Base-by-base conservation (phyloP, 1,140 invertebrate species). In the Brachionus manjavacas region DNA sequence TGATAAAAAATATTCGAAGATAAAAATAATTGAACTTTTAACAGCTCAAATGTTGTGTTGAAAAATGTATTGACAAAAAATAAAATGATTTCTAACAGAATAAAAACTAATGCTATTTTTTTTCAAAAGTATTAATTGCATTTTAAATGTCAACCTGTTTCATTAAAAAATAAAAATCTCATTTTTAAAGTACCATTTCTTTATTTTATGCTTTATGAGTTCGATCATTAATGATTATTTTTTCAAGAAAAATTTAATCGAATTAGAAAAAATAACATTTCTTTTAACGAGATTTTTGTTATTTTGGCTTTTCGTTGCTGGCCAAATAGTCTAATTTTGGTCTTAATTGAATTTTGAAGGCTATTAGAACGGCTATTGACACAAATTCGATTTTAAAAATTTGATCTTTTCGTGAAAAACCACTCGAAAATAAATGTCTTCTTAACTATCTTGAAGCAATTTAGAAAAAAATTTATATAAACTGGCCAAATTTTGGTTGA, bases 71-170 rank as follows among this genome's bases (percentile, higher is more conserved):
- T 35, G 31, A 35, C 31, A 35, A 35, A 35, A 35, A 35, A 35
- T 35, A 35, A 35, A 35, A 60, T 60, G 52, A 60, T 60, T 60
- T 60, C 52, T 60, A 60, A 60, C 52, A 60, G 52, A 60, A 60
- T 20, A 52, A 52, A 52, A 52, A 14, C n/a, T 52, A 52, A 52
- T 52, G 46, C 46, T 52, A 14, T 52, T 52, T n/a, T 52, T 14
- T 14, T 14, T 35, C 31, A 70, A 70, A 72, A 39, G 68, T 72
- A 72, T 72, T 72, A 72, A 72, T 72, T 72, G 39, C 39, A 72
- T 72, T 72, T 72, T 76, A 76, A 49, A 76, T 76, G 72, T 76
- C 72, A 76, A 76, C 72, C 72, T 76, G 72, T 76, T 76, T 76
- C 72, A 76, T 76, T 76, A 74, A 74, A 35, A 41, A 49, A 76